These are phyloP conservation scores for Uloborus plumipes DNA, from an alignment of 2,888 invertebrate species.

Conservation along the genomic window DNA sequence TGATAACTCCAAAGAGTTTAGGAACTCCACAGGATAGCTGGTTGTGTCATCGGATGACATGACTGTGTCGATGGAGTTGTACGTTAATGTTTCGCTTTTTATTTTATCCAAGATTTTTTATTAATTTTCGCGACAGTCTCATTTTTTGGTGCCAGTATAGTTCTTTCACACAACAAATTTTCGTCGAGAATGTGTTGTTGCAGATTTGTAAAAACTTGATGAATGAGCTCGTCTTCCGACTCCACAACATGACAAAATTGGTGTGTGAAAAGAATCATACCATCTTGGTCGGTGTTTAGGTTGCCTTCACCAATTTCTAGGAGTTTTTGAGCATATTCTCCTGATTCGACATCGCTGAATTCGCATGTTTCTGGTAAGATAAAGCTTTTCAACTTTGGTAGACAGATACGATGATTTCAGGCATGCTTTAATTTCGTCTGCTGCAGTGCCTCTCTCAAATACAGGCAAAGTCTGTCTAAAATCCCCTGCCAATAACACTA, in stretches of 20 bases:
- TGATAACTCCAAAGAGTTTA: conserved; percentile 13
- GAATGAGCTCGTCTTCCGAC: too few species aligned
- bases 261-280: background rate
- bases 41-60: conserved; percentile 19
- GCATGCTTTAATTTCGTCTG: conserved; percentile 7
- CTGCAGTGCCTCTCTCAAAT: background rate
- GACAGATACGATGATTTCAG: conserved; percentile 10
- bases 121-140: background rate
- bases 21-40: conserved; percentile 19
- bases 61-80: conserved; percentile 27
- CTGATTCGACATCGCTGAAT: background rate
- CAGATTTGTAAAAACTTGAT: too few species aligned
- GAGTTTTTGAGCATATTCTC: too few species aligned
- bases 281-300: background rate
- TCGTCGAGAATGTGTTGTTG: background rate
- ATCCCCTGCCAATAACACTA: conserved; percentile 6
- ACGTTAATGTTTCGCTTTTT: too few species aligned
- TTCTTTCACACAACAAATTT: background rate
- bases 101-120: too few species aligned
- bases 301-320: background rate
- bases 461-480: conserved; percentile 18
- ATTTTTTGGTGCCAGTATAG: conserved; percentile 3
- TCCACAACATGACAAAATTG: background rate
- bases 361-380: background rate
- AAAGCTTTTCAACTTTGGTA: background rate